Evolutionary conservation across 2,888 invertebrate species (phyloP).

Genomic region (Dinocampus coccinellae): DNA sequence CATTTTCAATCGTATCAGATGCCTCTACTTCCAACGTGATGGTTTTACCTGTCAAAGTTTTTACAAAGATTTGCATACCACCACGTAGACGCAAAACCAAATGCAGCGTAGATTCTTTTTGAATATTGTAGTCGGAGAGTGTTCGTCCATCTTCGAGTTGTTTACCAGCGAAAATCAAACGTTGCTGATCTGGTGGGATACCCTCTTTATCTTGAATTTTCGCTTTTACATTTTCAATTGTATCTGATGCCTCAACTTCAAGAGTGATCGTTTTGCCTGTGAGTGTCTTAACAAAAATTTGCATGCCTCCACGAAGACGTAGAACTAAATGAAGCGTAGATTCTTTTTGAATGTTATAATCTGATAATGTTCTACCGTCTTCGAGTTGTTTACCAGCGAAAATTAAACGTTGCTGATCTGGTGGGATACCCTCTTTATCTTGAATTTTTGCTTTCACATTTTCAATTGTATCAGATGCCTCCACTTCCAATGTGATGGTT

Average conservation of each 20-base stretch:
- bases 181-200: not conserved
- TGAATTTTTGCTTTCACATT: too few relatives aligned
- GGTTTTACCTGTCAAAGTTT: conserved; percentile 67
- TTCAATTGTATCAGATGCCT: too few relatives aligned
- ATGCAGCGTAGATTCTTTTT: conserved; percentile 74
- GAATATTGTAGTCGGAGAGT: conserved; percentile 57
- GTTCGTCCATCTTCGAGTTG: conserved; percentile 75
- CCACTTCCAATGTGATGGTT: too few relatives aligned
- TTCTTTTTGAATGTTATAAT: too few relatives aligned
- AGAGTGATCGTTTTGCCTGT: not conserved
- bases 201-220: not conserved
- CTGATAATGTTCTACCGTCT: too few relatives aligned
- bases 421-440: too few relatives aligned
- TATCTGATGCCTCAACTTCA: conserved; percentile 46
- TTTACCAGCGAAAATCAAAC: conserved; percentile 46
- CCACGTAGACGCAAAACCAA: conserved; percentile 73
- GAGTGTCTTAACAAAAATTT: conserved; percentile 74
- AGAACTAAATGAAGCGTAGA: too few relatives aligned
- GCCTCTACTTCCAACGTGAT: conserved; percentile 69
- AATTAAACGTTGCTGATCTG: too few relatives aligned
- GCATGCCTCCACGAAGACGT: too few relatives aligned
- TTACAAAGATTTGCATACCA: conserved; percentile 71
- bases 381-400: too few relatives aligned
- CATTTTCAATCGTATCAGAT: conserved; percentile 71
- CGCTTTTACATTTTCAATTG: conserved; percentile 68